Conservation (phyloP, 2,888 invertebrate genomes). For the Tribolium freemani region DNA sequence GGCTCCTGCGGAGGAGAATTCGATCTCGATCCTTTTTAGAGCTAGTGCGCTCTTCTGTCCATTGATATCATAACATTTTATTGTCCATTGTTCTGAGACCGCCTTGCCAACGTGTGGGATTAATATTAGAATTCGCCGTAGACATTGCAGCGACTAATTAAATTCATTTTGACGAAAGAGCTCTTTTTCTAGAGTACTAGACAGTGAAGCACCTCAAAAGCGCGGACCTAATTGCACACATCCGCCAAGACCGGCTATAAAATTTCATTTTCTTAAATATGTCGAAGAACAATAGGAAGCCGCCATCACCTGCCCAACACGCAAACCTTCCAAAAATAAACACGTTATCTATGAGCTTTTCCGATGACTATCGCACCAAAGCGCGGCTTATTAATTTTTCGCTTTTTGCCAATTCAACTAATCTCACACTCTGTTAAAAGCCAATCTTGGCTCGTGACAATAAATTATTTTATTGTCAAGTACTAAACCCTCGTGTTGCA, state of each 20-base stretch:
- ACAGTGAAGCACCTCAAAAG: slow-evolving; percentile 24
- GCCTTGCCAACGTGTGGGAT: slow-evolving; percentile 34
- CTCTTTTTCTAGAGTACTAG: slow-evolving; percentile 25
- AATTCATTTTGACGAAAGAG: slow-evolving; percentile 30
- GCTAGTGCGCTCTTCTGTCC: slow-evolving; percentile 51
- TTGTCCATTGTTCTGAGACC: slow-evolving; percentile 62
- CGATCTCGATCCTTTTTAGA: slow-evolving; percentile 60
- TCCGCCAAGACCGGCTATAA: slow-evolving; percentile 5
- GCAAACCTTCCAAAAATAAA: slow-evolving; percentile 29
- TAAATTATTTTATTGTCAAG: slow-evolving; percentile 33
- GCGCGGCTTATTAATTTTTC: slow-evolving; percentile 11
- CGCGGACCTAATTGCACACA: slow-evolving; percentile 23
- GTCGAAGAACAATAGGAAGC: slow-evolving; percentile 21
- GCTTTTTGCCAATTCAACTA: not conserved
- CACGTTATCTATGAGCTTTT: slow-evolving; percentile 4
- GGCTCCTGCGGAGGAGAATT: slow-evolving; percentile 59
- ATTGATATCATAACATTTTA: slow-evolving; percentile 66
- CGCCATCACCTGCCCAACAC: slow-evolving; percentile 27
- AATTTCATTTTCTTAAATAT: not conserved
- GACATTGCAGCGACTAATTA: slow-evolving; percentile 32
- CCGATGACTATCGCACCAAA: slow-evolving; percentile 11
- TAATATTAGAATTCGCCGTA: slow-evolving; percentile 38
- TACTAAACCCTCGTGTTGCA: not conserved
- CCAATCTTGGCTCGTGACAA: slow-evolving; percentile 27
- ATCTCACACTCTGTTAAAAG: slow-evolving; percentile 37